Evolutionary conservation across 2,888 invertebrate genomes (phyloP).

Genomic region (Euproctis similis): DNA sequence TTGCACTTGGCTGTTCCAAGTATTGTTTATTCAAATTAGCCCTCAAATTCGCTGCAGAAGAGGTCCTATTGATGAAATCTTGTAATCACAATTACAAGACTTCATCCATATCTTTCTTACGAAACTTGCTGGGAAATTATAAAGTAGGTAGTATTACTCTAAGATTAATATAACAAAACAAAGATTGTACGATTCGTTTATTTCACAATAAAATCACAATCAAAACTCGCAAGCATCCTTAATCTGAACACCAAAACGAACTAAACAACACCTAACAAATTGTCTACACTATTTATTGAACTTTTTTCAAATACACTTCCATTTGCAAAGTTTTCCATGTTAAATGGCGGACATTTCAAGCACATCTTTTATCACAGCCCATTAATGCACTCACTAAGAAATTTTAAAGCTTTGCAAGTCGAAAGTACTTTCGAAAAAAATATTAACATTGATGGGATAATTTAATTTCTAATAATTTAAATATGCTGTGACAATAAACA

Average conservation of each 20-base stretch:
- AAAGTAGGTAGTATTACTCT: too few species aligned
- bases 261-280: conserved; percentile 52
- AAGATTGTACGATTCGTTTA: conserved; percentile 57
- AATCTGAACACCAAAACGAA: conserved; percentile 59
- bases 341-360: conserved; percentile 28
- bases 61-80: too few species aligned
- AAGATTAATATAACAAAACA: conserved; percentile 19
- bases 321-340: conserved; percentile 16
- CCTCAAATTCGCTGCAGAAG: too few species aligned
- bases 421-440: conserved; percentile 12
- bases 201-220: conserved; percentile 68
- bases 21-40: too few species aligned
- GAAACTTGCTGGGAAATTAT: too few species aligned
- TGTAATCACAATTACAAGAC: too few species aligned
- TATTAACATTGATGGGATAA: conserved; percentile 13
- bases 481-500: conserved; percentile 11
- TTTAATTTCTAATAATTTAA: conserved; percentile 12
- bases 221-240: conserved; percentile 66
- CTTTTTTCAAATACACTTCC: conserved; percentile 15
- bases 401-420: conserved; percentile 18
- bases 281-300: conserved; percentile 30
- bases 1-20: too few species aligned
- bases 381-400: conserved; percentile 21
- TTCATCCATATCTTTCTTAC: too few species aligned
- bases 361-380: conserved; percentile 32